A percentile compares a stretch with the other conserved stretches of the same genome.
These are phyloP conservation scores for Gastracanthus pulcherrimus DNA, from an alignment of 2,888 invertebrate species.

Conservation along the genomic window DNA sequence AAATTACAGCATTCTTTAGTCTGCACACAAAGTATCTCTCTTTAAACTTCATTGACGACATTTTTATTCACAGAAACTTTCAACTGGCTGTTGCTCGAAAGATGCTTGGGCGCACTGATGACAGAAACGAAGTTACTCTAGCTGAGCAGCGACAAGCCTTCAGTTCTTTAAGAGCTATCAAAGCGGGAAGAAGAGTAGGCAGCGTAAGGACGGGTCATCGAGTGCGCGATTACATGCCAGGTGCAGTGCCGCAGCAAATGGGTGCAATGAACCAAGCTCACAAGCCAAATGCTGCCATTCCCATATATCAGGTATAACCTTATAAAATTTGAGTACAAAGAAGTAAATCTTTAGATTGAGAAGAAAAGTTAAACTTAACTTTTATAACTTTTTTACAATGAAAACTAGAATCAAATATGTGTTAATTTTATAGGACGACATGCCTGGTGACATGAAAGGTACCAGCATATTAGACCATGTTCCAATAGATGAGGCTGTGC, in stretches of 20 bases:
- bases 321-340: neutral
- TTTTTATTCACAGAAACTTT: conserved; percentile 81
- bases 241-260: conserved; percentile 79
- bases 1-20: too few relatives aligned
- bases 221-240: conserved; percentile 79
- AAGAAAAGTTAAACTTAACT: neutral
- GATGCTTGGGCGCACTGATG: conserved; percentile 82
- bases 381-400: neutral
- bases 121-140: conserved; percentile 79
- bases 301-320: conserved; percentile 80
- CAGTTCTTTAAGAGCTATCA: conserved; percentile 85
- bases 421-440: conserved; percentile 67
- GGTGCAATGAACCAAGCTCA: conserved; percentile 70
- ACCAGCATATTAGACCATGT: conserved; percentile 81
- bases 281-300: conserved; percentile 79
- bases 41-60: neutral
- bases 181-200: conserved; percentile 80
- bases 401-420: neutral
- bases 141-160: conserved; percentile 87
- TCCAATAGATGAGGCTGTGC: conserved; percentile 79
- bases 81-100: conserved; percentile 85
- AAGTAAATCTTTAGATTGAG: too few relatives aligned
- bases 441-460: conserved; percentile 67
- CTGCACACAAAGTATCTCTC: too few relatives aligned
- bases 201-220: conserved; percentile 81